These are phyloP conservation scores for Lepidurus couesii DNA, from an alignment of 1,140 invertebrate species.

Conservation along the genomic window DNA sequence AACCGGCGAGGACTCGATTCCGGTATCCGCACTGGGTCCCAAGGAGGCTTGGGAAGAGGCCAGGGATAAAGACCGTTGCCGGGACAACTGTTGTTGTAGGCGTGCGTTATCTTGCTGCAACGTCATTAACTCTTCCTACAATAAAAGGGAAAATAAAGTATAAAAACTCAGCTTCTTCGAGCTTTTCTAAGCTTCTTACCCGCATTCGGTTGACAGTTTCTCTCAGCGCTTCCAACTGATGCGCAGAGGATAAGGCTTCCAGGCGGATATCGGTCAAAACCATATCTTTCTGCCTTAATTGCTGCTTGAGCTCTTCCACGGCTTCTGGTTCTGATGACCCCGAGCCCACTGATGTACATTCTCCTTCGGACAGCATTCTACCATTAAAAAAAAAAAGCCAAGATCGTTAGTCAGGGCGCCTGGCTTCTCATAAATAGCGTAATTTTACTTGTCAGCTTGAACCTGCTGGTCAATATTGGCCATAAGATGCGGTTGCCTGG, in stretches of 20 bases:
- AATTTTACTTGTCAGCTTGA: slow-evolving; percentile 9
- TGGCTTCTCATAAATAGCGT: not conserved
- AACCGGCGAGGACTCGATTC: slow-evolving; percentile 43
- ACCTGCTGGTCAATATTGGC: slow-evolving; percentile 20
- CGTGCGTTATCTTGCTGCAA: slow-evolving; percentile 95
- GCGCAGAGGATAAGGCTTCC: slow-evolving; percentile 90
- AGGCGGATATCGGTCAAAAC: slow-evolving; percentile 91
- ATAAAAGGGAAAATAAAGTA: slow-evolving; percentile 31
- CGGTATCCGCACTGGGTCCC: slow-evolving; percentile 42
- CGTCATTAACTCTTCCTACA: slow-evolving; percentile 88
- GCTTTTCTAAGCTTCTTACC: slow-evolving; percentile 50
- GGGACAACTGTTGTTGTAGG: slow-evolving; percentile 77
- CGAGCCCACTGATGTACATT: slow-evolving; percentile 37
- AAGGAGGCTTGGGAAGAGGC: slow-evolving; percentile 72
- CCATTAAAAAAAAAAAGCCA: slow-evolving; percentile 33
- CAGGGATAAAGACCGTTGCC: slow-evolving; percentile 49
- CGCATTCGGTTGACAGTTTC: slow-evolving; percentile 95
- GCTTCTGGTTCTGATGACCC: slow-evolving; percentile 25
- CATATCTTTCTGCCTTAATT: slow-evolving; percentile 90
- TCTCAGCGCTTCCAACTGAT: slow-evolving; percentile 91
- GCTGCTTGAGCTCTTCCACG: slow-evolving; percentile 80
- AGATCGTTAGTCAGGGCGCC: slow-evolving; percentile 28
- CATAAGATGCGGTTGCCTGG: slow-evolving; percentile 28
- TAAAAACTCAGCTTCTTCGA: not conserved
- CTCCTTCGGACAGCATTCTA: slow-evolving; percentile 40